Percentiles rank a stretch among this genome's conserved stretches.
These are phyloP conservation scores for Coluber constrictor DNA, from an alignment of 2,797 vertebrate genomes.

Conservation along the genomic window DNA sequence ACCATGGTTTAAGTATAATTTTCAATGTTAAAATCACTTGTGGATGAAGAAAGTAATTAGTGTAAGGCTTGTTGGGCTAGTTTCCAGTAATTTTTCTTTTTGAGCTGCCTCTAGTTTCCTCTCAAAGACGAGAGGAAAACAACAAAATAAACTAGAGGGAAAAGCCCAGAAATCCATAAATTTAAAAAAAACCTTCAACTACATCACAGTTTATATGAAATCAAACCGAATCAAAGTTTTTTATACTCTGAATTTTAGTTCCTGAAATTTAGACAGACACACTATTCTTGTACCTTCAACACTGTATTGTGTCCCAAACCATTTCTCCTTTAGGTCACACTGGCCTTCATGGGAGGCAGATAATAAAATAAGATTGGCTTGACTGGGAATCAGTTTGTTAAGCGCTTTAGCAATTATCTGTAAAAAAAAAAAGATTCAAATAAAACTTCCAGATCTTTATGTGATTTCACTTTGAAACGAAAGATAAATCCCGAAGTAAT, in stretches of 20 bases:
- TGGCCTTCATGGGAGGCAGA: conserved; percentile 89
- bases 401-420: conserved; percentile 85
- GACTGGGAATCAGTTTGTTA: conserved; percentile 78
- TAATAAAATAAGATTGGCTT: conserved; percentile 86
- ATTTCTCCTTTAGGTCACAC: conserved; percentile 84
- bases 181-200: neutral
- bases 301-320: conserved; percentile 91
- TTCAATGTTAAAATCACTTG: neutral
- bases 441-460: neutral
- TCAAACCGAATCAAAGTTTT: neutral
- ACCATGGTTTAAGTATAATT: neutral
- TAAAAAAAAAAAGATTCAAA: conserved; percentile 30
- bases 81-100: neutral
- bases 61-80: neutral
- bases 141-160: neutral
- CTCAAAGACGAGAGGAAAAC: neutral
- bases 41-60: neutral
- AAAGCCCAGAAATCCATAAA: neutral
- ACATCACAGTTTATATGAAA: neutral
- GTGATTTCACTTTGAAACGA: neutral
- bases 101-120: neutral
- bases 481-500: neutral
- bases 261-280: neutral
- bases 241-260: neutral
- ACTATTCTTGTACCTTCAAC: conserved; percentile 76